phyloP scores from a whole-genome alignment of 2,888 invertebrate genomes.

The Drosophila tripunctata region DNA sequence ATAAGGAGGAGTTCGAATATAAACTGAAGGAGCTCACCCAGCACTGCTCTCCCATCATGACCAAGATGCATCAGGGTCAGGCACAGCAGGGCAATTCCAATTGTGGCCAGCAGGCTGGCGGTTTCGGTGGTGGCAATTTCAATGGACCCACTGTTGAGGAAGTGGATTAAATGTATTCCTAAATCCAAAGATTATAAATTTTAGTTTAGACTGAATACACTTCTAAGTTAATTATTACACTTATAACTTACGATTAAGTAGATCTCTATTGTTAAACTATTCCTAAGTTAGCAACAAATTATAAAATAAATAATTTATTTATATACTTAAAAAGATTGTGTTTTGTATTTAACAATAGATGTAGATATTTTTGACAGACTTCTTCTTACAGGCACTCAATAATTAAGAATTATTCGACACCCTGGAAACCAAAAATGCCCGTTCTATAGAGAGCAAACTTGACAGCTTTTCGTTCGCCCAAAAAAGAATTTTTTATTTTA shows the following conservation, averaged over 20 bases:
- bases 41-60: conserved; percentile 85
- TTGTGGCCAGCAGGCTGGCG: conserved; percentile 39
- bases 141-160: conserved; percentile 66
- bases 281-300: conserved; percentile 38
- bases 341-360: no score
- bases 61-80: conserved; percentile 76
- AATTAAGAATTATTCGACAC: no score
- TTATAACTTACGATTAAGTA: neutral
- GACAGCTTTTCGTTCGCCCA: no score
- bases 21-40: conserved; percentile 76
- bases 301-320: conserved; percentile 28
- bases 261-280: conserved; percentile 13
- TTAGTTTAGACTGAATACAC: conserved; percentile 5
- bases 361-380: no score
- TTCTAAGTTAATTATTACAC: neutral
- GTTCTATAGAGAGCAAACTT: no score
- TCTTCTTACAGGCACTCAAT: no score
- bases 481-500: no score
- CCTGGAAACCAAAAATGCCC: no score
- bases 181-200: no score
- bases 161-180: conserved; percentile 45
- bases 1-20: conserved; percentile 89
- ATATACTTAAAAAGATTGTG: neutral
- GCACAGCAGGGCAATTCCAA: conserved; percentile 74
- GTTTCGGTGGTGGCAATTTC: conserved; percentile 15